These are phyloP conservation scores for Nomada fucata DNA, from an alignment of 2,888 invertebrate genomes.

Conservation along the genomic window DNA sequence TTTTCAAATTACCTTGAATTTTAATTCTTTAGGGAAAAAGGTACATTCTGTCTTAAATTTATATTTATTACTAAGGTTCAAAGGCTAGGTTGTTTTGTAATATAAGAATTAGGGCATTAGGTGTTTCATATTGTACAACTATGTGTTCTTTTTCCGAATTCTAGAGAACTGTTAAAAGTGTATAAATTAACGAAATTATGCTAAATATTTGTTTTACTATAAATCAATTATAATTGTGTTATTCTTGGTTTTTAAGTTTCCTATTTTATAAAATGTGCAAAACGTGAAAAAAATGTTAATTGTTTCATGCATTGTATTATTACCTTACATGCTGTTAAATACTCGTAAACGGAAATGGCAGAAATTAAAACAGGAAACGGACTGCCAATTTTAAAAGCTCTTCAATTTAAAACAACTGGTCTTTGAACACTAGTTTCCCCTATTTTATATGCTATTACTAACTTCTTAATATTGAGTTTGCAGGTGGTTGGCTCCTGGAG, in stretches of 20 bases:
- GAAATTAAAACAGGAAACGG: not conserved
- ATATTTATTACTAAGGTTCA: constrained; percentile 51
- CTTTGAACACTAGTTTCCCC: constrained; percentile 57
- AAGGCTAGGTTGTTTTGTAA: constrained; percentile 31
- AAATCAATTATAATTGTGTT: not conserved
- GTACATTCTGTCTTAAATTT: constrained; percentile 36
- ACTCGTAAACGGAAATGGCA: too few relatives aligned
- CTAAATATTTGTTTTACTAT: not conserved
- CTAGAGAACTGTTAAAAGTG: not conserved
- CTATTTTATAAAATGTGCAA: not conserved
- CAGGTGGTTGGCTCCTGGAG: constrained; percentile 78
- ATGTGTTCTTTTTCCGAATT: not conserved
- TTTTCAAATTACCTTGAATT: constrained; percentile 34
- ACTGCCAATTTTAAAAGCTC: not conserved
- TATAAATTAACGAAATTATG: not conserved
- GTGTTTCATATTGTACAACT: not conserved
- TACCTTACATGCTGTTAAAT: not conserved
- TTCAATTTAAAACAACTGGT: constrained; percentile 25
- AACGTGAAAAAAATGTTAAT: not conserved
- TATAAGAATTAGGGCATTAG: not conserved
- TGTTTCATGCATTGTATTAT: not conserved
- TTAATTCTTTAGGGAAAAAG: constrained; percentile 40
- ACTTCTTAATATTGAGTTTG: constrained; percentile 80
- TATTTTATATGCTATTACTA: constrained; percentile 60
- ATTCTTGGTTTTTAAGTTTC: not conserved